These are phyloP conservation scores for Cephus rjabovi DNA, from an alignment of 2,888 invertebrate species.

Conservation along the genomic window DNA sequence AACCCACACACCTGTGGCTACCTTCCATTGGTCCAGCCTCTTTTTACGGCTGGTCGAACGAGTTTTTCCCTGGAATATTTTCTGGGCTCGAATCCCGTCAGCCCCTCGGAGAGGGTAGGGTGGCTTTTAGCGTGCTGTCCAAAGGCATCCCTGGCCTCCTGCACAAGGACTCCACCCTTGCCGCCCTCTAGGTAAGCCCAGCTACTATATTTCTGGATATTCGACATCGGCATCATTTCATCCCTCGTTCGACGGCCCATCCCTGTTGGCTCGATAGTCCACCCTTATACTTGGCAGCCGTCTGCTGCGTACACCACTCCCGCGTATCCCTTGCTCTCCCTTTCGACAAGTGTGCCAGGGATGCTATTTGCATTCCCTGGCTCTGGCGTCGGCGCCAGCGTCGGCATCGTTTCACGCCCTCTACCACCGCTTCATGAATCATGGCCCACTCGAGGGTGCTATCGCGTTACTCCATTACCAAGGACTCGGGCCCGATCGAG, in stretches of 20 bases:
- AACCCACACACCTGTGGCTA: neutral
- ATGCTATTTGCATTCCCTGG: conserved; percentile 3
- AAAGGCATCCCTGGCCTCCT: neutral
- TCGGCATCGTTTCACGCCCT: neutral
- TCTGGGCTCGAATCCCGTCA: neutral
- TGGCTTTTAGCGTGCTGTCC: conserved; percentile 9
- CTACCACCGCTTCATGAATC: conserved; percentile 10
- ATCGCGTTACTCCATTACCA: conserved; percentile 11
- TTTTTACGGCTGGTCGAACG: neutral
- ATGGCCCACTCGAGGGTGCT: conserved; percentile 5
- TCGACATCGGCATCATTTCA: neutral
- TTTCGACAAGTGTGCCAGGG: neutral
- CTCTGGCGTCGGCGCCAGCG: neutral
- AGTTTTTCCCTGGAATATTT: neutral
- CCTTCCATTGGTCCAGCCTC: neutral
- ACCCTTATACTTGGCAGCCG: neutral
- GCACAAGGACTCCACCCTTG: neutral
- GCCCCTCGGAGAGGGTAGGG: neutral
- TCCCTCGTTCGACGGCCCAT: neutral
- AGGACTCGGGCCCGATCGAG: conserved; percentile 2
- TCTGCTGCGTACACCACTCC: neutral
- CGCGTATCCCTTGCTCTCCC: neutral
- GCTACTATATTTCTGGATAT: neutral
- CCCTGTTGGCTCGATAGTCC: neutral
- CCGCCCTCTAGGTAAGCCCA: neutral